Conservation (phyloP, 2,888 invertebrate species). For the Chesias legatella region DNA sequence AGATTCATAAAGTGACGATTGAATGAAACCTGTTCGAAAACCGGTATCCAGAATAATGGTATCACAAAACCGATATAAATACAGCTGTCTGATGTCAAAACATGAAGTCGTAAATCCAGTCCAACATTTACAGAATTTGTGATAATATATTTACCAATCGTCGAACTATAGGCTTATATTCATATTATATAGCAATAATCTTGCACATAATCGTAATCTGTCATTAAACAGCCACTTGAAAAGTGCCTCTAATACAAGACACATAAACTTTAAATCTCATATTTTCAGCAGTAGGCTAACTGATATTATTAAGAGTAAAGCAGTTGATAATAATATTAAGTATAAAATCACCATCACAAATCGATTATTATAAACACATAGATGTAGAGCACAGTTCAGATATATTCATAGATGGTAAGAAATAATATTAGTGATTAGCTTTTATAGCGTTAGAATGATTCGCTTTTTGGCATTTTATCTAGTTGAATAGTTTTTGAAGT, state of each 20-base stretch:
- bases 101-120: conserved; percentile 52
- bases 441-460: conserved; percentile 66
- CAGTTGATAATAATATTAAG: conserved; percentile 37
- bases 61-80: conserved; percentile 7
- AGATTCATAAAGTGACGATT: conserved; percentile 63
- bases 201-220: conserved; percentile 50
- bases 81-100: conserved; percentile 21
- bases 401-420: conserved; percentile 51
- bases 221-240: conserved; percentile 54
- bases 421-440: conserved; percentile 52
- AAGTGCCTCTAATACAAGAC: conserved; percentile 67
- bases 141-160: conserved; percentile 65
- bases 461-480: conserved; percentile 72
- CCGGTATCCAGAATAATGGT: conserved; percentile 6
- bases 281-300: conserved; percentile 33
- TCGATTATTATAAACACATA: conserved; percentile 49
- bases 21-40: conserved; percentile 10
- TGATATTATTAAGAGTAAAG: conserved; percentile 41
- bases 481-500: conserved; percentile 56
- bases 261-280: conserved; percentile 42
- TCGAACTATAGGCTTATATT: conserved; percentile 61
- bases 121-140: conserved; percentile 73
- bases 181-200: conserved; percentile 53
- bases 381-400: conserved; percentile 63
- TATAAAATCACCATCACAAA: conserved; percentile 43